These are phyloP conservation scores for Magallana gigas DNA, from an alignment of 1,140 invertebrate species.

Conservation along the genomic window DNA sequence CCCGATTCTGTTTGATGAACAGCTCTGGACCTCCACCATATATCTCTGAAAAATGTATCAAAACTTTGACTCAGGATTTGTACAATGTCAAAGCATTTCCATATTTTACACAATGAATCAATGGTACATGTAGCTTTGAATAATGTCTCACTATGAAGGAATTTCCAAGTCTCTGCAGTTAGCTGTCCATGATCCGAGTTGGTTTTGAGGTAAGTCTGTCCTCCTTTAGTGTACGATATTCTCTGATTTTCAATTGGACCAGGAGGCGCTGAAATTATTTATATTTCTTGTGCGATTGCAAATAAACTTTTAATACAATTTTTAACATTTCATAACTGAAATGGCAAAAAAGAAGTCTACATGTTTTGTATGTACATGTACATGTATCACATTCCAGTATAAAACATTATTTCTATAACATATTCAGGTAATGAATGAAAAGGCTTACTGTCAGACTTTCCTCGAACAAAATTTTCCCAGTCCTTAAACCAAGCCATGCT, in stretches of 20 bases:
- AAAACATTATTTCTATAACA: no score
- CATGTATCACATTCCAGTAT: no score
- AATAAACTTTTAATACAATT: no score
- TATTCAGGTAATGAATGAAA: neutral
- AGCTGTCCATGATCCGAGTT: constrained; percentile 91
- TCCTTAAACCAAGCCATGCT: constrained; percentile 93
- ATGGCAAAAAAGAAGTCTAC: no score
- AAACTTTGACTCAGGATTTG: neutral
- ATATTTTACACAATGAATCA: no score
- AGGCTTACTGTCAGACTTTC: constrained; percentile 82
- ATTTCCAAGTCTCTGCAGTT: constrained; percentile 91
- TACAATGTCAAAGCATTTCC: neutral
- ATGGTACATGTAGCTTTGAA: no score
- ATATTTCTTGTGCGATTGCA: neutral
- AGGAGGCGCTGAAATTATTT: constrained; percentile 83
- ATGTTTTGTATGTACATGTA: no score
- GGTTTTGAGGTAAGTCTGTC: constrained; percentile 79
- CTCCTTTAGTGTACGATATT: constrained; percentile 83
- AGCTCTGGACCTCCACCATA: constrained; percentile 94
- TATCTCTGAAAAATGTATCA: constrained; percentile 78
- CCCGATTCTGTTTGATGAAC: constrained; percentile 77
- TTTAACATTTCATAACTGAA: no score
- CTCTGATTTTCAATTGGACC: constrained; percentile 92
- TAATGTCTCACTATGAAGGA: constrained; percentile 82
- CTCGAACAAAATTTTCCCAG: constrained; percentile 93